Base-by-base conservation (phyloP, 2,797 vertebrate genomes). In the Mormyrops attenuatus region DNA sequence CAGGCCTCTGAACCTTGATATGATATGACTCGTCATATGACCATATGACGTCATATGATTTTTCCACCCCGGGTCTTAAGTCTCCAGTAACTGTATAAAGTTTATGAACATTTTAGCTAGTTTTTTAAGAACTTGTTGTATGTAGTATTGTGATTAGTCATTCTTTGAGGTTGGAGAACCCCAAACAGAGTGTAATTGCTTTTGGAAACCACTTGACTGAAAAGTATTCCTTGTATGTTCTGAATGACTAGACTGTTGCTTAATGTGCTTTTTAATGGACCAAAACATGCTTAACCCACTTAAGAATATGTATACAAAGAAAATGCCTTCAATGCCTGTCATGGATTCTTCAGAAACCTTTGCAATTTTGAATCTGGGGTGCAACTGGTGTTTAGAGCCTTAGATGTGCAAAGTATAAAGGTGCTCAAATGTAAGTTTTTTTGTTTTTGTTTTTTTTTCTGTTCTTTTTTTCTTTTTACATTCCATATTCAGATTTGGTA, bases 161-260 rank as follows among this genome's bases (percentile, higher is more conserved):
- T 66, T 89, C 44, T 50, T 55, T 80, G 52, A 49, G 50, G 26
- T 84, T 63, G 9, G 9, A 89, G 57, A 89, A 52, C 47, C 60
- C 47, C n/a, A 49, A 73, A 87, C 49, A 26, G 63, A 15, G 53
- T n/a, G 49, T 44, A 85, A 60, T 15, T 30, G 13, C 30, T 63
- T 89, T 20, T 44, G 49, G 84, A 66, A 66, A 44, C 63, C 89
- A 87, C 85, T 87, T 89, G 89, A 89, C 89, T 89, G 84, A 89
- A 89, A 38, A 26, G 7, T 53, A 49, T 85, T 77, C 41, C 30
- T 34, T 63, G 82, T 34, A 11, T 86, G 22, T 85, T 66, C 60
- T 50, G 60, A 89, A 69, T 63, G 53, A 49, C 38, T 63, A 38
- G 55, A 17, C 26, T 38, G 84, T 66, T 52, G 47, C 26, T 11